Percentiles rank a stretch among this genome's conserved stretches.
Conservation (phyloP, 2,888 invertebrate genomes). For the Blera fallax region DNA sequence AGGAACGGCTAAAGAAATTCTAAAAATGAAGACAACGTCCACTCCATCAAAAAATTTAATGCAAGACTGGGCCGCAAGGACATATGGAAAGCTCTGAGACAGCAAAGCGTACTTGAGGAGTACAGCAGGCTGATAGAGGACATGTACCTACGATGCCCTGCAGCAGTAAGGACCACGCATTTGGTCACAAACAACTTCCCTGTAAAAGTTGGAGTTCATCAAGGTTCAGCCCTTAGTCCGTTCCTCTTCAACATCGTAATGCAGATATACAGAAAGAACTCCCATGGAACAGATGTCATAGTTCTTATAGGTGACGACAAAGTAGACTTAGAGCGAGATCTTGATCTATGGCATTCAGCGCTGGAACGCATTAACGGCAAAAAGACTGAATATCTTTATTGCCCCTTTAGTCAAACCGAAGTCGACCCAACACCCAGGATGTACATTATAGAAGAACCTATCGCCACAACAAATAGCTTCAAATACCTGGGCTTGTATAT, state of each 20-base stretch:
- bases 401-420: background rate
- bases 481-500: no score
- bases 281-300: background rate
- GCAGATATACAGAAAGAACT: background rate
- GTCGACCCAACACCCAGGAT: background rate
- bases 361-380: background rate
- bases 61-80: no score
- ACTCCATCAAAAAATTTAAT: no score
- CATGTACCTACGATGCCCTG: background rate
- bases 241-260: background rate
- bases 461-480: no score
- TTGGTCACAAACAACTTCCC: no score
- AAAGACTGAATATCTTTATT: background rate
- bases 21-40: no score
- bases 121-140: background rate
- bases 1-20: no score
- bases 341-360: background rate
- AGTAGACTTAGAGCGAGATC: background rate
- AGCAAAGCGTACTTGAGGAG: background rate
- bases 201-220: background rate
- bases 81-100: no score
- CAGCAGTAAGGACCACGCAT: background rate
- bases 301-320: background rate
- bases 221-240: no score
- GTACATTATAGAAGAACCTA: background rate